Conservation (phyloP, 1,140 invertebrate species). For the Orchestia grillus region DNA sequence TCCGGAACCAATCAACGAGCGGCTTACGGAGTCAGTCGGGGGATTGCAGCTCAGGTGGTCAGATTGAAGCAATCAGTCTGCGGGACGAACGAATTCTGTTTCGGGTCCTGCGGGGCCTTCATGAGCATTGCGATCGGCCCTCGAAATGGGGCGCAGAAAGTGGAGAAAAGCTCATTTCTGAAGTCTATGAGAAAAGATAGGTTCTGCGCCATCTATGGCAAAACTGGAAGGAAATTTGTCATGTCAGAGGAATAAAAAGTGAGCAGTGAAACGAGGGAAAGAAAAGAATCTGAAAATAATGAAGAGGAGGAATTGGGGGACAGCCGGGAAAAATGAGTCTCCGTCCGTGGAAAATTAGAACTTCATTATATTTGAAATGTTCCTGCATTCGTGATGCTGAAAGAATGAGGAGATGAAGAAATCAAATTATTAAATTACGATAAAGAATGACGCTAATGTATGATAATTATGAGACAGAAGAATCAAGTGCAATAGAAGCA, state of each 20-base stretch:
- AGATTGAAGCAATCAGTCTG: conserved; percentile 25
- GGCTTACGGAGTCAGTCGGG: conserved; percentile 8
- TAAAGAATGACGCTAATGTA: too few species aligned
- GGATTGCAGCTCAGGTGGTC: conserved; percentile 17
- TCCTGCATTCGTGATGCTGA: too few species aligned
- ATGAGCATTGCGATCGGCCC: background rate
- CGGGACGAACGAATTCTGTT: background rate
- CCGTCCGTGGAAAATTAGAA: background rate
- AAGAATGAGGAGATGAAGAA: too few species aligned
- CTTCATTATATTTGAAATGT: too few species aligned
- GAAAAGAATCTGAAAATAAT: background rate
- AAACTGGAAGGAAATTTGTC: background rate
- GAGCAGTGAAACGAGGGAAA: background rate
- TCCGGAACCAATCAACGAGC: conserved; percentile 3
- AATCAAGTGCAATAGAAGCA: too few species aligned
- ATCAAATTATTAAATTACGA: too few species aligned
- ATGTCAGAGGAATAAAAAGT: background rate
- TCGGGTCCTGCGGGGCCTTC: background rate
- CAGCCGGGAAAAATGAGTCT: background rate
- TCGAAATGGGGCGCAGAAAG: background rate
- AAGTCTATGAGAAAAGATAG: background rate
- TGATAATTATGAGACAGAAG: too few species aligned
- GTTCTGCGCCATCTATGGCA: background rate
- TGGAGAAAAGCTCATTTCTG: background rate
- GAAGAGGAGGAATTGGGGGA: background rate